Evolutionary conservation across 2,888 invertebrate species (phyloP), one percentile per base, ranked within the genome.

Genomic region (Eretmocerus hayati): DNA sequence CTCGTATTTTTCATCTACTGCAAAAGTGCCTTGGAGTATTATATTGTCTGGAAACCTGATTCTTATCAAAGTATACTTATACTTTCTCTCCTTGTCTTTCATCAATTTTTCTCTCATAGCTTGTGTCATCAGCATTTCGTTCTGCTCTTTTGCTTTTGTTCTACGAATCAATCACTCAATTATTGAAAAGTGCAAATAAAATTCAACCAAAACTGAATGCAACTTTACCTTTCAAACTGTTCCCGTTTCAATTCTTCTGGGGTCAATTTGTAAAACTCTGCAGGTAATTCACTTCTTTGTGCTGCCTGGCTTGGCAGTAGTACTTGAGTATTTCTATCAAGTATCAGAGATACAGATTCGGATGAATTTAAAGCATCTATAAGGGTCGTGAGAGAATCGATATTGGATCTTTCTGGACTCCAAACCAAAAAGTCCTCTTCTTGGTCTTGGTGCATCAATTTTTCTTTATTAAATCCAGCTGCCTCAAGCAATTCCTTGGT

Each of bases 61-160:
- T 58, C 95, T 75, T 48, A 96, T 83, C 41, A 95, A 75, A 2
- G 89, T 82, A 69, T 87, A 96, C 65, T 85, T 85, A 69, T 92
- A 93, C 71, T 85, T 85, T 46, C 86, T 78, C 67, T 87, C 78
- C 62, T 87, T 87, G 42, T 87, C 74, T 52, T 84, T 72, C 63
- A 90, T 90, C 53, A 95, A 92, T 55, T 87, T 86, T 64, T 95
- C 93, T 19, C 94, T 74, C 93, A 96, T 96, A 3, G 92, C 93
- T 69, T 92, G 93, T 0, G 96, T 96, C 61, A 91, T 78, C 6
- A 97, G 74, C 75, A 90, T 84, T 66, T 89, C 83, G 63, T 85
- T 81, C 62, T 79, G 84, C 65, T 93, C 93, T 31, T 87, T 78
- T 2, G 82, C 81, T 69, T 91, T 89, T 15, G 79, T 65, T 58